These are phyloP conservation scores for Melipona bicolor DNA, from an alignment of 2,888 invertebrate genomes.

Conservation along the genomic window DNA sequence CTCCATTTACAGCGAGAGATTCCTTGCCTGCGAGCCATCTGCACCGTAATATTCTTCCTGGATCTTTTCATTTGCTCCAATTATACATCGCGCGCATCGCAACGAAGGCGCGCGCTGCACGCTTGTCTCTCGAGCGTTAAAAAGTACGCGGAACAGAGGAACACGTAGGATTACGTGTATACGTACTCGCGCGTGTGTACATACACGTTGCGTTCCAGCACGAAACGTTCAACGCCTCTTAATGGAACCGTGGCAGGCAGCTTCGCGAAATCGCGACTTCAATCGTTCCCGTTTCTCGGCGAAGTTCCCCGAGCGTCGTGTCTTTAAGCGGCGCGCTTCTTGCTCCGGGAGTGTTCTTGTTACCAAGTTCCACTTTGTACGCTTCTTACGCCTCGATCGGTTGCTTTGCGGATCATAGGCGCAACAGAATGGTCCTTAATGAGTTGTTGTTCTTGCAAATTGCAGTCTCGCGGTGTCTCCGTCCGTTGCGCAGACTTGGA, in stretches of 20 bases:
- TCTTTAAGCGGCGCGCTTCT: neutral
- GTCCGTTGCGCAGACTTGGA: neutral
- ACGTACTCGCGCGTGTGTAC: neutral
- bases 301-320: neutral
- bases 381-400: neutral
- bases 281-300: neutral
- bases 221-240: neutral
- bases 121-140: neutral
- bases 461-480: neutral
- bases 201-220: too few relatives aligned
- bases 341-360: neutral
- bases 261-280: neutral
- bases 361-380: neutral
- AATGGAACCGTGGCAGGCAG: neutral
- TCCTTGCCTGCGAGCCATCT: slow-evolving; percentile 35
- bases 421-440: neutral
- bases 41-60: slow-evolving; percentile 44
- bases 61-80: slow-evolving; percentile 68
- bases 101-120: neutral
- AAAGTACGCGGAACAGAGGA: neutral
- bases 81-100: slow-evolving; percentile 58
- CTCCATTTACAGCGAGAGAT: slow-evolving; percentile 36
- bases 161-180: neutral
- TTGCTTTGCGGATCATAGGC: neutral
- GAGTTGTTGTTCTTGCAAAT: neutral